Evolutionary conservation across 1,140 invertebrate genomes (phyloP).

Genomic region (Pogonomyrmex barbatus): DNA sequence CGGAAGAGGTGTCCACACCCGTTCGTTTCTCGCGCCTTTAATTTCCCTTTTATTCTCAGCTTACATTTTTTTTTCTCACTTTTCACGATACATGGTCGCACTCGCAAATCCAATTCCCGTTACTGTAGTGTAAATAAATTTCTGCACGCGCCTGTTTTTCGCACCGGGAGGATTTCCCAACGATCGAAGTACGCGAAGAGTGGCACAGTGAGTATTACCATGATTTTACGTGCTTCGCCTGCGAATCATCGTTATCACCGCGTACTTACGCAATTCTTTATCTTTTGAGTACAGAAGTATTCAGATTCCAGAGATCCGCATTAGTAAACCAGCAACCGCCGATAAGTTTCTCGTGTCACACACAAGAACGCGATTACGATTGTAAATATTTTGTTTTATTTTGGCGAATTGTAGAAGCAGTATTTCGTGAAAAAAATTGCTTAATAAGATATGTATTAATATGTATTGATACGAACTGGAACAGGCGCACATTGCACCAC

Average conservation of each 20-base stretch:
- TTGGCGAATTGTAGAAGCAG: background rate
- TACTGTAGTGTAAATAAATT: background rate
- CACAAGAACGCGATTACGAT: background rate
- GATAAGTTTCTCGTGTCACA: background rate
- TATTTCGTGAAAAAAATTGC: background rate
- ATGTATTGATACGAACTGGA: background rate
- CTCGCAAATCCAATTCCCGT: background rate
- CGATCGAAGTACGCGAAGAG: background rate
- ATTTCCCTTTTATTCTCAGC: background rate
- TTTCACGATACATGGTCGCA: background rate
- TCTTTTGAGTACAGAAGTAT: background rate
- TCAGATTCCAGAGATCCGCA: background rate
- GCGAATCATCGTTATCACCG: background rate
- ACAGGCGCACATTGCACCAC: background rate
- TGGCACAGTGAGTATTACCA: slow-evolving; percentile 41
- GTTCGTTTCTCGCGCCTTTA: background rate
- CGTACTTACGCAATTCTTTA: background rate
- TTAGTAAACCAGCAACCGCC: background rate
- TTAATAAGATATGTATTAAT: background rate
- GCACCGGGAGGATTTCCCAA: background rate
- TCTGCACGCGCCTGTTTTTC: background rate
- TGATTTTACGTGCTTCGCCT: background rate
- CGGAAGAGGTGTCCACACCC: background rate
- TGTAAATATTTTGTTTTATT: background rate
- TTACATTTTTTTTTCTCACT: background rate